Evolutionary conservation across 2,888 invertebrate genomes (phyloP), one percentile per base, ranked within the genome.

Genomic region (Lasioglossum leucozonium): DNA sequence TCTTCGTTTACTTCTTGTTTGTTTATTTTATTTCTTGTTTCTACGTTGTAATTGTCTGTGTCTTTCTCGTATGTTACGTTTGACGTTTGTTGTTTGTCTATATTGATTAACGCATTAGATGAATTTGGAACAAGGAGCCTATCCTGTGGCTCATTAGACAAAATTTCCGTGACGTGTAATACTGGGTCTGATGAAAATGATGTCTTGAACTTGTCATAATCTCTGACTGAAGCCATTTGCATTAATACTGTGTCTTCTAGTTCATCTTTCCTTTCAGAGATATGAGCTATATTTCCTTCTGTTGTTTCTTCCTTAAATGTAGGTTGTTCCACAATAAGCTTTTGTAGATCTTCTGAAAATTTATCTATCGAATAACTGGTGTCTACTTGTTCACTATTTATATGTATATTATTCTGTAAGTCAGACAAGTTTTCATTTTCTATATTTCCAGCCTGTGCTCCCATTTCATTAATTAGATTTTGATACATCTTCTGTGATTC

Each of bases 21-120:
- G 26, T 88, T 87, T 69, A 88, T 72, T 78, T 80, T 82, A 76
- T 89, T 88, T 44, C 69, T 80, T 22, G 77, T 76, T 72, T 85
- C 76, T 80, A 82, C 67, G 75, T 72, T 71, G 34, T 44, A 30
- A 34, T 62, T 58, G 18, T 51, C 69, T 26, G 62, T 10, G 47
- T 73, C 79, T 30, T 42, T 62, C 30, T 34, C 22, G 10, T 73
- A 47, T 44, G 8, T 30, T 55, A 16, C 30, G 18, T 42, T 37
- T 40, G 5, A 55, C 37, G 18, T 51, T 65, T 34, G n/a, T 51
- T 42, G 37, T 72, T 77, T 37, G 13, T 74, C 30, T 34, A 62
- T 51, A 76, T 72, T 58, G 1, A 73, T 62, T 40, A 47, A 40
- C 30, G 30, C 58, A 72, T 76, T 74, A 42, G 34, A 71, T 26